These are phyloP conservation scores for Calcarius lapponicus DNA, from an alignment of 2,797 vertebrate genomes.

Conservation along the genomic window DNA sequence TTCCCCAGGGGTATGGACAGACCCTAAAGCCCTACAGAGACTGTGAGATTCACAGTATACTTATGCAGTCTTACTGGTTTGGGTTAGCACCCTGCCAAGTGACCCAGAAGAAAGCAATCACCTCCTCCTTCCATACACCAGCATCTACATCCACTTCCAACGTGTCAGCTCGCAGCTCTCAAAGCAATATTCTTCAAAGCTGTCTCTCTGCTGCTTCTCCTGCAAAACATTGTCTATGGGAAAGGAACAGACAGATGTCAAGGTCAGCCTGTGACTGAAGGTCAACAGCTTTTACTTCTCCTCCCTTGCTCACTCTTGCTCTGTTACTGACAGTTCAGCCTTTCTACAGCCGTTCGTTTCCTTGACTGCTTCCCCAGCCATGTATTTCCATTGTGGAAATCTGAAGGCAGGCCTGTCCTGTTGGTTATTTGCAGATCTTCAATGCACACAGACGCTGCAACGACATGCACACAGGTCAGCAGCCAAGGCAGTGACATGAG, in stretches of 20 bases:
- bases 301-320: background rate
- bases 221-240: background rate
- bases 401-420: background rate
- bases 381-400: background rate
- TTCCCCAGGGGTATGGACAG: background rate
- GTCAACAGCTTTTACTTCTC: background rate
- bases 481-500: background rate
- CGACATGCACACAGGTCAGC: background rate
- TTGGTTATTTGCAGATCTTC: background rate
- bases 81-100: background rate
- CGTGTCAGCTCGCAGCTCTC: rapidly evolving
- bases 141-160: background rate
- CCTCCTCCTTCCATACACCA: background rate
- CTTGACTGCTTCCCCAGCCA: background rate
- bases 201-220: background rate
- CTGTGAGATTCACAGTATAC: background rate
- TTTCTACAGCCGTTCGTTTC: background rate
- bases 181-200: background rate
- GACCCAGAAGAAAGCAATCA: background rate
- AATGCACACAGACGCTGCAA: background rate
- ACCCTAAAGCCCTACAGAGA: background rate
- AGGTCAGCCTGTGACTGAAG: background rate
- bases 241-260: background rate
- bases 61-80: background rate
- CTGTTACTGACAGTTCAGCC: background rate